Percentiles rank a stretch among this genome's conserved stretches.
phyloP scores from a whole-genome alignment of 1,140 invertebrate genomes.

The Cylas formicarius region DNA sequence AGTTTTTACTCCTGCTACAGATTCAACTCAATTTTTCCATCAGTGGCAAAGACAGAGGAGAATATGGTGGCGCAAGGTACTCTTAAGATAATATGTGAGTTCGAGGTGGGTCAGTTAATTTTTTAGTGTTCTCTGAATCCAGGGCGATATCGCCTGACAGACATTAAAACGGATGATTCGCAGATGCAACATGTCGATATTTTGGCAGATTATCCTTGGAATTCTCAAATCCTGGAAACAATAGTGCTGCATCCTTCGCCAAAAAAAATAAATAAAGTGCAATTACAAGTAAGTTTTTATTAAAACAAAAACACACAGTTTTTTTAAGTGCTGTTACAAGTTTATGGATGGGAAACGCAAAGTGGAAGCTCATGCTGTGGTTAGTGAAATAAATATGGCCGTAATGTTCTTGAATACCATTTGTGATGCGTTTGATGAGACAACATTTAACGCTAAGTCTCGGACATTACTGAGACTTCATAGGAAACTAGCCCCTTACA shows the following conservation, averaged over 20 bases:
- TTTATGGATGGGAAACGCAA: constrained; percentile 42
- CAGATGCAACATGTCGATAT: constrained; percentile 45
- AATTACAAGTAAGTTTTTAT: constrained; percentile 21
- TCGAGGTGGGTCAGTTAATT: neutral
- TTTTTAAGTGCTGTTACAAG: constrained; percentile 39
- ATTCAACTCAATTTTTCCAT: constrained; percentile 53
- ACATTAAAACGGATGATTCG: constrained; percentile 43
- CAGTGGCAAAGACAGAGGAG: constrained; percentile 66
- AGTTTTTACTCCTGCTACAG: constrained; percentile 38
- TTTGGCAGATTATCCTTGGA: constrained; percentile 47
- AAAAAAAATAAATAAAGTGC: constrained; percentile 8
- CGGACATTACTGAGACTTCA: constrained; percentile 52
- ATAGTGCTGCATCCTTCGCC: constrained; percentile 13
- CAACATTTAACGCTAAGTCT: constrained; percentile 31
- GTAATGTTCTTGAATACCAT: constrained; percentile 53
- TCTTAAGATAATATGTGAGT: constrained; percentile 18
- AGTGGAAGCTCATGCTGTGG: constrained; percentile 37
- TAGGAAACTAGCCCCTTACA: constrained; percentile 65
- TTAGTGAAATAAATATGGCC: constrained; percentile 51
- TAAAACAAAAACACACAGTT: constrained; percentile 8
- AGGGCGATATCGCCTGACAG: constrained; percentile 52
- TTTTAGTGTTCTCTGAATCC: constrained; percentile 59
- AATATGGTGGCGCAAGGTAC: constrained; percentile 72
- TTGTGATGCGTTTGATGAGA: constrained; percentile 52
- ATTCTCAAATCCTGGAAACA: constrained; percentile 39